Percentiles rank a stretch among this genome's conserved stretches.
These are phyloP conservation scores for Pterostichus niger DNA, from an alignment of 2,888 invertebrate genomes.

Conservation along the genomic window DNA sequence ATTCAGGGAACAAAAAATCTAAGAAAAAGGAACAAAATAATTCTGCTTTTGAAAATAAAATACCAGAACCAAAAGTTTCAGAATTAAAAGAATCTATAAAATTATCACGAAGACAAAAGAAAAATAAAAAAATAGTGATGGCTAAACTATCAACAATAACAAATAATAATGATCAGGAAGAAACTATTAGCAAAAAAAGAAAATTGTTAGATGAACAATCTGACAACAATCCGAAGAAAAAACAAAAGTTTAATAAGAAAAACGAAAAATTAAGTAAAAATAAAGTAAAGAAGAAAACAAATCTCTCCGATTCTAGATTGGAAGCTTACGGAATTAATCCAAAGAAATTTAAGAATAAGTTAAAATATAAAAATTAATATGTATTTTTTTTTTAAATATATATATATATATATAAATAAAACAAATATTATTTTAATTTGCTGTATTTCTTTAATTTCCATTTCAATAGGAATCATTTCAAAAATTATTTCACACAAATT, in stretches of 20 bases:
- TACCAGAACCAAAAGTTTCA: conserved; percentile 31
- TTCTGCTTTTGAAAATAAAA: conserved; percentile 50
- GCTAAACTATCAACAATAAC: conserved; percentile 55
- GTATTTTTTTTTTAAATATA: conserved; percentile 12
- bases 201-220: conserved; percentile 37
- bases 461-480: background rate
- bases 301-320: conserved; percentile 88
- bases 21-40: conserved; percentile 19
- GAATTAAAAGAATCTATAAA: conserved; percentile 57
- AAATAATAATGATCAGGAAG: conserved; percentile 9
- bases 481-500: conserved; percentile 24
- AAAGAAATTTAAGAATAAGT: conserved; percentile 89
- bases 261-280: conserved; percentile 60
- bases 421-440: conserved; percentile 13
- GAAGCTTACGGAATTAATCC: conserved; percentile 96
- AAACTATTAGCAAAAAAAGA: conserved; percentile 67
- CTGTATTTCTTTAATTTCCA: background rate
- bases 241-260: conserved; percentile 72
- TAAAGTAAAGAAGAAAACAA: conserved; percentile 68
- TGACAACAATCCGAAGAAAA: conserved; percentile 68
- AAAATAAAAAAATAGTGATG: conserved; percentile 54
- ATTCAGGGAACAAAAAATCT: conserved; percentile 54
- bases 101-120: conserved; percentile 53
- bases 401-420: conserved; percentile 29
- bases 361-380: conserved; percentile 82